These are phyloP conservation scores for Cavia aperea DNA, from an alignment of 2,113 vertebrate species.

Conservation along the genomic window DNA sequence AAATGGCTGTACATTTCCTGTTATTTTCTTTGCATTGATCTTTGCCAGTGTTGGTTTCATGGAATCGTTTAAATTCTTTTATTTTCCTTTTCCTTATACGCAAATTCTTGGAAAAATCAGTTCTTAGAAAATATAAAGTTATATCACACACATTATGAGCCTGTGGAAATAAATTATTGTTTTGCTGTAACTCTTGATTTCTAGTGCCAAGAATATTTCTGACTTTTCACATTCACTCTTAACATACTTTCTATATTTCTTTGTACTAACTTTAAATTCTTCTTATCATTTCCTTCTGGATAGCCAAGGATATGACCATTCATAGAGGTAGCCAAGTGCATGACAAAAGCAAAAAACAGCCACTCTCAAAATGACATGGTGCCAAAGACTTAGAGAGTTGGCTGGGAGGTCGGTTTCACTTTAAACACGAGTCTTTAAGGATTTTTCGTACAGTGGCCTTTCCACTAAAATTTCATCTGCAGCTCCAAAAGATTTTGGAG, in stretches of 20 bases:
- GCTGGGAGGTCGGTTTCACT: neutral
- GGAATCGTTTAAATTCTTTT: neutral
- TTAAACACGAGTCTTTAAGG: conserved; percentile 8
- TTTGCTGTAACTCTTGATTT: conserved; percentile 4
- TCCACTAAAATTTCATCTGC: neutral
- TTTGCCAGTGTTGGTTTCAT: neutral
- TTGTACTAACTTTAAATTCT: neutral
- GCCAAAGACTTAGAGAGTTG: neutral
- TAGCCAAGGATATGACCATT: neutral
- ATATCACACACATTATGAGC: neutral
- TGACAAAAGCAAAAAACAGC: neutral
- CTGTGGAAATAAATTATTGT: conserved; percentile 3
- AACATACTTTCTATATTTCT: neutral
- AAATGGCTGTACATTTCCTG: neutral
- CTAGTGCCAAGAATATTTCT: neutral
- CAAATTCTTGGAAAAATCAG: neutral
- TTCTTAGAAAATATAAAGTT: neutral
- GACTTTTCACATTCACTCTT: neutral
- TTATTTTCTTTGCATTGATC: neutral
- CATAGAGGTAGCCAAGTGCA: neutral
- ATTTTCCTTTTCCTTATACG: neutral
- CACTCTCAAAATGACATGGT: neutral
- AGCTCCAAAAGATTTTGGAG: neutral
- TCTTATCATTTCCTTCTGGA: neutral
- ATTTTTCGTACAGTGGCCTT: neutral